A percentile compares a stretch with the other conserved stretches of the same genome.
Evolutionary conservation across 2,113 vertebrate species (phyloP).

Genomic region (Semnornis frantzii): DNA sequence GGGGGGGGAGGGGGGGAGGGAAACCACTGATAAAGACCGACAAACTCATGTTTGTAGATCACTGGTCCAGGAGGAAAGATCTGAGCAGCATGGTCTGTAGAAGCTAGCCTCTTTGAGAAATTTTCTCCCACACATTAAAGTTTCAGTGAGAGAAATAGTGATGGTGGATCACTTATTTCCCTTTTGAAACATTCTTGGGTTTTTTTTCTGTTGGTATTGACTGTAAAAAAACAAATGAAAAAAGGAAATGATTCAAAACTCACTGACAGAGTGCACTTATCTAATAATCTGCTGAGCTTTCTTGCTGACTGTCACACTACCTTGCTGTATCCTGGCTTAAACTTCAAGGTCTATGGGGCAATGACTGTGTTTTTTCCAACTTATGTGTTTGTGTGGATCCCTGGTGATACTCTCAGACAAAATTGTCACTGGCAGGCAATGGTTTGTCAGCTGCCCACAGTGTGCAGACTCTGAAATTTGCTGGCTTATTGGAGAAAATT

Average conservation of each 20-base stretch:
- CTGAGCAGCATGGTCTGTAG: background rate
- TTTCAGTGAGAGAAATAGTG: background rate
- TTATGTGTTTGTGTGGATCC: background rate
- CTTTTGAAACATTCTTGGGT: background rate
- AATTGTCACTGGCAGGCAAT: background rate
- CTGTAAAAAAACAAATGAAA: background rate
- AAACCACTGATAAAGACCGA: background rate
- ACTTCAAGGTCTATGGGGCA: background rate
- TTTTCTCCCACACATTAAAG: background rate
- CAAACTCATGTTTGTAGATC: background rate
- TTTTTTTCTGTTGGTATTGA: background rate
- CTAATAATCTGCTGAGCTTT: background rate
- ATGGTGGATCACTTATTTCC: background rate
- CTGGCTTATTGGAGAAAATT: background rate
- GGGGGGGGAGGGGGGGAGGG: no score
- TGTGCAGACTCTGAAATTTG: background rate
- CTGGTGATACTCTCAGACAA: background rate
- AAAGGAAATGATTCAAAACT: conserved; percentile 38
- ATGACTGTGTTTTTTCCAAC: background rate
- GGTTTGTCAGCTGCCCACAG: background rate
- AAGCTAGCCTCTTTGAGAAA: background rate
- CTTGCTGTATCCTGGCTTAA: background rate
- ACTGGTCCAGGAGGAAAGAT: background rate
- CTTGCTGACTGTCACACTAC: background rate
- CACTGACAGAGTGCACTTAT: background rate